Conservation (phyloP, 2,888 invertebrate genomes). For the Caenorhabditis uteleia region DNA sequence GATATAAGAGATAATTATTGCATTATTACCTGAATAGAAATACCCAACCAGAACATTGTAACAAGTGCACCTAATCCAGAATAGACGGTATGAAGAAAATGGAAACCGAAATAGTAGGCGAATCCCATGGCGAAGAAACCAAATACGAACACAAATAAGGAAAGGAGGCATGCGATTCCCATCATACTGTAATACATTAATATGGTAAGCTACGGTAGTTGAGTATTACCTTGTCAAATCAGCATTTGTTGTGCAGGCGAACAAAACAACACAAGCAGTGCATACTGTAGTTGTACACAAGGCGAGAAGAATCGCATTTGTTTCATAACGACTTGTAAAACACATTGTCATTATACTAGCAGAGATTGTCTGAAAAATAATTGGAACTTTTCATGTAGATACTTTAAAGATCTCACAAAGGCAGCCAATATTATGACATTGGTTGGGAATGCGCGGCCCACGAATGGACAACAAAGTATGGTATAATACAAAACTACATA, state of each 20-base stretch:
- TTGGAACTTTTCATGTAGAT: background rate
- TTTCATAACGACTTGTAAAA: conserved; percentile 51
- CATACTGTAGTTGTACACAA: conserved; percentile 61
- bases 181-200: no score
- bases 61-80: conserved; percentile 74
- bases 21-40: conserved; percentile 77
- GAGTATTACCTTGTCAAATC: conserved; percentile 63
- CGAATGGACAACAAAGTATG: conserved; percentile 71
- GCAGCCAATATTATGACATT: conserved; percentile 71
- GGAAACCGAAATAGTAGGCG: conserved; percentile 70
- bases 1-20: no score
- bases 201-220: no score
- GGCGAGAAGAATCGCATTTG: conserved; percentile 59
- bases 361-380: conserved; percentile 57
- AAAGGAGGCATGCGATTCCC: no score
- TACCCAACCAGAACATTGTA: conserved; percentile 76
- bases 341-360: conserved; percentile 65
- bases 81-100: conserved; percentile 70
- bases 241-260: conserved; percentile 66
- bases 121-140: conserved; percentile 70
- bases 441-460: conserved; percentile 71
- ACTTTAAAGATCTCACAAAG: conserved; percentile 48
- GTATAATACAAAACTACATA: conserved; percentile 73
- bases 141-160: no score
- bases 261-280: conserved; percentile 62